These are phyloP conservation scores for Lepus europaeus DNA, from an alignment of 2,113 vertebrate species.

Conservation along the genomic window DNA sequence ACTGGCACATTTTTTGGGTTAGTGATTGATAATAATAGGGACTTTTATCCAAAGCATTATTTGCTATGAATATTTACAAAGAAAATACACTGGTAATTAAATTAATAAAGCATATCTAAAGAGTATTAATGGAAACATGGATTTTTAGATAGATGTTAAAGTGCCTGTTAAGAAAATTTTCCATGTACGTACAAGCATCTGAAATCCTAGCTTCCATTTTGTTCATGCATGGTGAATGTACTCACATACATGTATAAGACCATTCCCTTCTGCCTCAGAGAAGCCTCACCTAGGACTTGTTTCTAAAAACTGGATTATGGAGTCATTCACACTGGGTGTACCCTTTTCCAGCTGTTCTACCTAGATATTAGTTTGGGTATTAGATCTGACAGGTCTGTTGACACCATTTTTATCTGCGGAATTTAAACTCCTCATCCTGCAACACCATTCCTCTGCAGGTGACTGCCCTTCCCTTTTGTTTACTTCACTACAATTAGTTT, in stretches of 20 bases:
- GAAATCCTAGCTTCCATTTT: constrained; percentile 15
- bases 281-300: not conserved
- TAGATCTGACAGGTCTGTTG: not conserved
- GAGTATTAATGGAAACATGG: not conserved
- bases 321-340: not conserved
- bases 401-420: constrained; percentile 3
- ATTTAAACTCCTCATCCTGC: constrained; percentile 33
- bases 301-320: not conserved
- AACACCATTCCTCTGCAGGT: not conserved
- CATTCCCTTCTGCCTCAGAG: not conserved
- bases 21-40: not conserved
- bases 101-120: constrained; percentile 29
- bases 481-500: constrained; percentile 66
- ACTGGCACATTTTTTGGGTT: not conserved
- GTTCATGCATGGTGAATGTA: not conserved
- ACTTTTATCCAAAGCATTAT: not conserved
- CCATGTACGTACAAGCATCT: not conserved
- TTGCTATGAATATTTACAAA: constrained; percentile 38
- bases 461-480: constrained; percentile 55
- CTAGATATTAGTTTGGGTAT: not conserved
- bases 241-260: not conserved
- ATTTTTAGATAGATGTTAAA: not conserved
- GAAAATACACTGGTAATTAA: not conserved
- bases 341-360: not conserved
- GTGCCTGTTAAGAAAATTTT: not conserved